A percentile compares a stretch with the other conserved stretches of the same genome.
Conservation (phyloP, 2,113 vertebrate genomes). For the Elaphurus davidianus region DNA sequence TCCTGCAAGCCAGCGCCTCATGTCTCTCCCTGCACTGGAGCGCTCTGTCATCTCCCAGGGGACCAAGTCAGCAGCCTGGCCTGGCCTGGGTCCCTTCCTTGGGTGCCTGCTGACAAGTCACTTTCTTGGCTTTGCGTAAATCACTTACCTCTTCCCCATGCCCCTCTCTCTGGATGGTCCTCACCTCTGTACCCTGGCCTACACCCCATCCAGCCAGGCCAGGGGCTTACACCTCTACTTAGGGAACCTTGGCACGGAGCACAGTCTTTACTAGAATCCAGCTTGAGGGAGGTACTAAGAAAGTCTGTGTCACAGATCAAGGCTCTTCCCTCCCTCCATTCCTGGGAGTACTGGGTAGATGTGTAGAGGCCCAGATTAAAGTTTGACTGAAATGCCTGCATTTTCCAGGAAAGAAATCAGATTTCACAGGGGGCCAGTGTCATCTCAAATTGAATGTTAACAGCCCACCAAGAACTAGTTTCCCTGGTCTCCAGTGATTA, state of each 20-base stretch:
- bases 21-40: not conserved
- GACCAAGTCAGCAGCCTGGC: not conserved
- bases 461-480: no score
- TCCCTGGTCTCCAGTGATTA: not conserved
- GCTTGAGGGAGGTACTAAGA: not conserved
- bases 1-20: not conserved
- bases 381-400: not conserved
- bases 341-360: fast-evolving
- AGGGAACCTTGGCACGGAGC: not conserved
- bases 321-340: no score
- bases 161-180: not conserved
- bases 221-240: not conserved
- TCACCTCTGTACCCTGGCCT: not conserved
- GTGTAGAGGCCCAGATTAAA: not conserved
- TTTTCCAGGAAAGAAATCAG: not conserved
- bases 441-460: not conserved
- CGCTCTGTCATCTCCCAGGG: not conserved
- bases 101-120: no score
- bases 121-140: not conserved
- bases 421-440: not conserved
- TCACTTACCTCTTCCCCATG: not conserved
- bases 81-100: fast-evolving
- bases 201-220: not conserved
- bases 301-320: not conserved
- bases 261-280: not conserved